These are phyloP conservation scores for Electrona antarctica DNA, from an alignment of 2,113 vertebrate species.

Conservation along the genomic window DNA sequence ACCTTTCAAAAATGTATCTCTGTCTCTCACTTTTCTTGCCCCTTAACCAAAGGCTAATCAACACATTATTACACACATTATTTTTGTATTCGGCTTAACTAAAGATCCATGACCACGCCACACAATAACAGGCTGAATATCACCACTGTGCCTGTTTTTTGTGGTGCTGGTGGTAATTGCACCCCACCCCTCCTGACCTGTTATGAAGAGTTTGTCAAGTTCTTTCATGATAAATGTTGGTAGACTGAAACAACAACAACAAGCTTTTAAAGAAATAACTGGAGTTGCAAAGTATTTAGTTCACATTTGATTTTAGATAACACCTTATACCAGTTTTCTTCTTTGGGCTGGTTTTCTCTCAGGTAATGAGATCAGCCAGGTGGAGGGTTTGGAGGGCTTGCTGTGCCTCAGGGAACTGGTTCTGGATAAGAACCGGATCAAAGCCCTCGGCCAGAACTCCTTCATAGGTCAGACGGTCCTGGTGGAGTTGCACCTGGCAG, in stretches of 20 bases:
- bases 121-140: no score
- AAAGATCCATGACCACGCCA: no score
- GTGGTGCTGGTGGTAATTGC: no score
- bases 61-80: conserved; percentile 19
- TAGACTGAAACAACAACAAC: no score
- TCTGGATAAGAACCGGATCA: conserved; percentile 85
- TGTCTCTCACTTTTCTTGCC: conserved; percentile 28
- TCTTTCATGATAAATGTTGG: no score
- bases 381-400: conserved; percentile 86
- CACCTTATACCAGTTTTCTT: no score
- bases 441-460: conserved; percentile 79
- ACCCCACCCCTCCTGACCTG: no score
- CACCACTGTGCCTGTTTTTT: no score
- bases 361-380: conserved; percentile 87
- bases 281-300: background rate
- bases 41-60: conserved; percentile 32
- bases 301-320: background rate
- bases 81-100: no score
- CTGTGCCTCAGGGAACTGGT: conserved; percentile 80
- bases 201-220: no score
- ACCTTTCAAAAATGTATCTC: conserved; percentile 11
- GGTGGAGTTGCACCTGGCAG: conserved; percentile 80
- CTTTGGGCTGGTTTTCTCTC: conserved; percentile 5
- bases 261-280: no score
- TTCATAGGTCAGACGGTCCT: conserved; percentile 79